These are phyloP conservation scores for Rhamphomyia laevipes DNA, from an alignment of 2,888 invertebrate genomes.

Conservation along the genomic window DNA sequence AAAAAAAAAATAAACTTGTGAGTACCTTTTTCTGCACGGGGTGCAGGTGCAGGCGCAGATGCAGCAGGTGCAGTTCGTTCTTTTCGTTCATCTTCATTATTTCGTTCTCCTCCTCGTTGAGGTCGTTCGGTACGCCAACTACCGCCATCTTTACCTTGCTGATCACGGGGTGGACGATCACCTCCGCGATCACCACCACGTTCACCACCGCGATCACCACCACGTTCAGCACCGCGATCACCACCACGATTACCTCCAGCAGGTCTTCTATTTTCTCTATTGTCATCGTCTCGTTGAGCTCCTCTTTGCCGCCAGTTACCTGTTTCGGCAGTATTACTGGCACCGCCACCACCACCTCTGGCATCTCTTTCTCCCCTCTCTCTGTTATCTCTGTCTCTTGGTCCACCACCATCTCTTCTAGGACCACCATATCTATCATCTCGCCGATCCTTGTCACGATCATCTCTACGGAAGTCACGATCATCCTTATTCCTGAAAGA, in stretches of 20 bases:
- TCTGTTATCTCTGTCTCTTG: neutral
- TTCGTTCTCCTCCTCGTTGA: constrained; percentile 23
- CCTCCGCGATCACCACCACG: constrained; percentile 26
- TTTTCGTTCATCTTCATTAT: constrained; percentile 31
- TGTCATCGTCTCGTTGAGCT: neutral
- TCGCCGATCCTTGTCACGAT: constrained; percentile 19
- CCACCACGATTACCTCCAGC: constrained; percentile 34
- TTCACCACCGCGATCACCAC: constrained; percentile 13
- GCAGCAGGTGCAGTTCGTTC: constrained; percentile 20
- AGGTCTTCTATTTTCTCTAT: constrained; percentile 15
- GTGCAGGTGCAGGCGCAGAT: constrained; percentile 19
- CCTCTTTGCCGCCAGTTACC: constrained; percentile 5
- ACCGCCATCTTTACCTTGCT: constrained; percentile 24
- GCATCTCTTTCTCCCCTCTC: constrained; percentile 11
- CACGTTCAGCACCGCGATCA: constrained; percentile 17
- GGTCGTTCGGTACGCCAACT: constrained; percentile 33
- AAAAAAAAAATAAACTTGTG: constrained; percentile 1
- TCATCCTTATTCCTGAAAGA: constrained; percentile 13
- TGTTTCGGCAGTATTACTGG: constrained; percentile 19
- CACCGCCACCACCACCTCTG: constrained; percentile 25
- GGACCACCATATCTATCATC: constrained; percentile 20
- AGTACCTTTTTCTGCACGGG: constrained; percentile 27
- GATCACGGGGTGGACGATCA: constrained; percentile 14
- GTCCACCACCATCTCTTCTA: constrained; percentile 13
- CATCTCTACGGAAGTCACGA: constrained; percentile 19